These are phyloP conservation scores for Abramis brama DNA, from an alignment of 2,113 vertebrate species.

Conservation along the genomic window DNA sequence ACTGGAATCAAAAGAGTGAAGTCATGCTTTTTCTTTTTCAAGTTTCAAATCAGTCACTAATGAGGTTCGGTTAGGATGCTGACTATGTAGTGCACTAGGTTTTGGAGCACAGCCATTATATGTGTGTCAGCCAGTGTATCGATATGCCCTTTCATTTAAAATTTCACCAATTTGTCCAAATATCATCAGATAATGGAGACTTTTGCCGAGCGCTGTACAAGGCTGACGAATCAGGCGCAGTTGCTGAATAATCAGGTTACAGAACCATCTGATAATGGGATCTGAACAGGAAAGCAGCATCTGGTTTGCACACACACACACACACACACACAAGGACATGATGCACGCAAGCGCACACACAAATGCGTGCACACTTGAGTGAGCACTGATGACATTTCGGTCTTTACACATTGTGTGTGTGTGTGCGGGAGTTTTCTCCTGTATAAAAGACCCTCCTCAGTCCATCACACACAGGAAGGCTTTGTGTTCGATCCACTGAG, in stretches of 20 bases:
- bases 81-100: neutral
- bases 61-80: neutral
- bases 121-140: neutral
- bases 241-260: constrained; percentile 52
- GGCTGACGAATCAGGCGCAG: constrained; percentile 51
- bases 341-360: constrained; percentile 30
- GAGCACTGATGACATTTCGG: constrained; percentile 50
- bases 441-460: constrained; percentile 69
- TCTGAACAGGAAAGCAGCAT: constrained; percentile 59
- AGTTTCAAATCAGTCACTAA: neutral
- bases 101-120: neutral
- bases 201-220: constrained; percentile 2
- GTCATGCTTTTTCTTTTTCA: too few relatives aligned
- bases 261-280: constrained; percentile 55
- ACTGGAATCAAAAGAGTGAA: too few relatives aligned
- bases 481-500: constrained; percentile 67
- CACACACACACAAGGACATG: constrained; percentile 34
- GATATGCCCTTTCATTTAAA: neutral
- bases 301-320: constrained; percentile 50
- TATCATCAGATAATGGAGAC: constrained; percentile 23
- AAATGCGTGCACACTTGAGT: constrained; percentile 48
- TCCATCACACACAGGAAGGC: constrained; percentile 64
- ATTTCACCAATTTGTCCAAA: constrained; percentile 24
- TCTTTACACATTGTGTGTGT: constrained; percentile 42
- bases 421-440: constrained; percentile 69